phyloP scores from a whole-genome alignment of 2,113 vertebrate genomes.

The Rhinogobius similis region DNA sequence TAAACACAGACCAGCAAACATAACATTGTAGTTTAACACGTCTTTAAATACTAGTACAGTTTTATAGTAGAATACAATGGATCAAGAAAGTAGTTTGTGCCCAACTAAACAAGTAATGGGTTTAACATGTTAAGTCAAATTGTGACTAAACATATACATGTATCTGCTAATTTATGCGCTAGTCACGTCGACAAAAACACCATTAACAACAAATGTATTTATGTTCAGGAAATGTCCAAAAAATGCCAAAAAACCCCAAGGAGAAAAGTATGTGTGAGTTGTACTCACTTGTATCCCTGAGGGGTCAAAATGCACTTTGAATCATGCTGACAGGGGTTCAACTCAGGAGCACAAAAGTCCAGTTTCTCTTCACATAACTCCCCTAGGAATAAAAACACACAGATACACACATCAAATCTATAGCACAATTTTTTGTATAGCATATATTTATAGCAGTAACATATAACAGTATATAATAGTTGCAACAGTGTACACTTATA shows the following conservation, averaged over 20 bases:
- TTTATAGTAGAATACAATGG: not conserved
- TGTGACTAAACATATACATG: no score
- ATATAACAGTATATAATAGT: conserved; percentile 1
- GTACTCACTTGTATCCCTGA: conserved; percentile 91
- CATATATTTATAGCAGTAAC: no score
- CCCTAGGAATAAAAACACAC: conserved; percentile 74
- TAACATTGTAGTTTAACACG: not conserved
- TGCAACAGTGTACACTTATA: conserved; percentile 3
- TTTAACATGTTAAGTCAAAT: no score
- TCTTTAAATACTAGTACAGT: not conserved
- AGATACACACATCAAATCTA: conserved; percentile 26
- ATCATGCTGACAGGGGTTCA: conserved; percentile 94
- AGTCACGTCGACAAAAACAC: no score
- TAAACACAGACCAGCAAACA: conserved; percentile 53
- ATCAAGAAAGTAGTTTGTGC: no score
- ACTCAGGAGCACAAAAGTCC: conserved; percentile 92
- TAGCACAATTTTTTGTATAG: conserved; percentile 12
- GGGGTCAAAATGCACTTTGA: conserved; percentile 93
- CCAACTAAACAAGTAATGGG: no score
- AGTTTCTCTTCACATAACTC: conserved; percentile 96
- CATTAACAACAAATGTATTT: conserved; percentile 28
- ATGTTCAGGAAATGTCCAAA: conserved; percentile 15
- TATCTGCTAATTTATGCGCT: no score
- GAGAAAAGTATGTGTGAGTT: conserved; percentile 10
- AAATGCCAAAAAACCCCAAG: conserved; percentile 10